Evolutionary conservation across 1,140 invertebrate genomes (phyloP).

Genomic region (Pinna nobilis): DNA sequence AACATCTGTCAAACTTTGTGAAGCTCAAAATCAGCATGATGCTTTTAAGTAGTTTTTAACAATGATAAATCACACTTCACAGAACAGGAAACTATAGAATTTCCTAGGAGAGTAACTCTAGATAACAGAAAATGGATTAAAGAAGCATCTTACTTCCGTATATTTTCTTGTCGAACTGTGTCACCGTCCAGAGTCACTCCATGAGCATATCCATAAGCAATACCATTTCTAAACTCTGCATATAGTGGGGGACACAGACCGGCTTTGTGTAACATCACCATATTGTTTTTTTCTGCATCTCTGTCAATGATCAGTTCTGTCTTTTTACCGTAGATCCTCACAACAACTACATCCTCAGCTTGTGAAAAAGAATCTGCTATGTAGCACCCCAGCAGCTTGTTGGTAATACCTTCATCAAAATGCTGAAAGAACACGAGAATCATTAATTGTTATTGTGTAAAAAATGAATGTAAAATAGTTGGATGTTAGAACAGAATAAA

Average conservation of each 20-base stretch:
- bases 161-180: constrained; percentile 79
- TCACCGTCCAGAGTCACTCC: constrained; percentile 86
- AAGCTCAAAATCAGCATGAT: too few species aligned
- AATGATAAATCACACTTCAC: too few species aligned
- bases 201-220: constrained; percentile 93
- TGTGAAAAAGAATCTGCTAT: constrained; percentile 74
- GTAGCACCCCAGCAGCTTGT: constrained; percentile 91
- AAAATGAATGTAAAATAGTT: too few species aligned
- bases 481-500: too few species aligned
- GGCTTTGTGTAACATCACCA: constrained; percentile 79
- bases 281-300: constrained; percentile 85
- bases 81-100: too few species aligned
- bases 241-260: constrained; percentile 90
- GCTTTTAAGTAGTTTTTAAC: too few species aligned
- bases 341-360: constrained; percentile 84
- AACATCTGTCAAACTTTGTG: too few species aligned
- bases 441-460: background rate
- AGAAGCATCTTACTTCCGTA: constrained; percentile 62
- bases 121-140: background rate
- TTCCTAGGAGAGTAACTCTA: too few species aligned
- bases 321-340: constrained; percentile 94
- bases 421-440: constrained; percentile 78
- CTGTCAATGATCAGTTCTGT: constrained; percentile 95
- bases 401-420: constrained; percentile 97
- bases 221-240: constrained; percentile 94